These are phyloP conservation scores for Drosophila arizonae DNA, from an alignment of 1,140 invertebrate genomes.

Conservation along the genomic window DNA sequence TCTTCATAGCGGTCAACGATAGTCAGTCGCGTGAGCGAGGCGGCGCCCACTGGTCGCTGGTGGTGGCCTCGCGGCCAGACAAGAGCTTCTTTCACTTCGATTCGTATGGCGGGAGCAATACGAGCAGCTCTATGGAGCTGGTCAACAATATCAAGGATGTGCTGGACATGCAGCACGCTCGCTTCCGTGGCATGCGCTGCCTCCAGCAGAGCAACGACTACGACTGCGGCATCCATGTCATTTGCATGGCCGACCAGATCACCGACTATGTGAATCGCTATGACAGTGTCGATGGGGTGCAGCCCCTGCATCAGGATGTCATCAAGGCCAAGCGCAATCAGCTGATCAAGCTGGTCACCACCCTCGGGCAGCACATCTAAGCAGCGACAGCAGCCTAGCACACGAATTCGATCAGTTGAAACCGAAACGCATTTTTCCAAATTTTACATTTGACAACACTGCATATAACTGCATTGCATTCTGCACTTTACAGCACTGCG, in stretches of 20 bases:
- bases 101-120: slow-evolving; percentile 86
- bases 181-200: slow-evolving; percentile 84
- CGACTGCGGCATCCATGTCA: slow-evolving; percentile 91
- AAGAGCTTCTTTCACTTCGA: slow-evolving; percentile 90
- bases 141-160: slow-evolving; percentile 56
- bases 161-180: slow-evolving; percentile 55
- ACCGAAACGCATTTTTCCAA: slow-evolving; percentile 4
- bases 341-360: slow-evolving; percentile 83
- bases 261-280: slow-evolving; percentile 84
- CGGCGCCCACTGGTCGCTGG: slow-evolving; percentile 93
- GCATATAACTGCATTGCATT: background rate
- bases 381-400: too few species aligned
- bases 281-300: slow-evolving; percentile 63
- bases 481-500: background rate
- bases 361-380: slow-evolving; percentile 49
- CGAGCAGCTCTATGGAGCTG: slow-evolving; percentile 84
- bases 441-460: background rate
- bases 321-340: slow-evolving; percentile 84
- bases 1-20: slow-evolving; percentile 94
- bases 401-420: too few species aligned
- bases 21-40: slow-evolving; percentile 88
- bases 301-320: slow-evolving; percentile 73
- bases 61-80: slow-evolving; percentile 88
- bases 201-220: slow-evolving; percentile 90
- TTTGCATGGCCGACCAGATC: slow-evolving; percentile 88